Evolutionary conservation across 2,113 vertebrate species (phyloP), one percentile per base, ranked within the genome.

Genomic region (Calidris pygmaea): DNA sequence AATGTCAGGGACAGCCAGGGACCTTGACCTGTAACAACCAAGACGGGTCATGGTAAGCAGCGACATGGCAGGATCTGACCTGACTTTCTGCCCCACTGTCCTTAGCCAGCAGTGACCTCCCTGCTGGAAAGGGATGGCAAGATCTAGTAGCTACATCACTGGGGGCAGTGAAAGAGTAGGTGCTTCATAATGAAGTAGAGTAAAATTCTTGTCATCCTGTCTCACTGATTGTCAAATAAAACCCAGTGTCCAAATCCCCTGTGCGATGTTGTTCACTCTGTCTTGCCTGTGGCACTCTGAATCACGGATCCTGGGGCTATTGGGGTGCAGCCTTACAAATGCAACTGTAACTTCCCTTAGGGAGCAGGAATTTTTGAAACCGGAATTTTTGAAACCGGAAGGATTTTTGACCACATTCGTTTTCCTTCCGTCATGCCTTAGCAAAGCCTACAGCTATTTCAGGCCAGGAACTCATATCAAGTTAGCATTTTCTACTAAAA

Each of bases 401-500:
- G 29, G 58, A 45, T 70, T 87, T 96, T 83, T 85, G 87, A 73
- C 67, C 50, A 47, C n/a, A 53, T 92, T 30, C 23, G 9, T 79
- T 94, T 96, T 96, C 9, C 55, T 22, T 94, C 77, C 3, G 32
- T 87, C 72, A 62, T 71, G 55, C 59, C 45, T 89, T 63, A 91
- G 45, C 71, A 91, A 94, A 93, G 14, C n/a, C 74, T 92, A 63
- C 45, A 92, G 80, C 53, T 96, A 93, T 95, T 97, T 93, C 80
- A 85, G 81, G 41, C 92, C 87, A 95, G 81, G 41, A 95, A 58
- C 77, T 92, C 73, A 55, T 76, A 84, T 58, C 74, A 85, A 93
- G 90, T 87, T 96, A 92, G 41, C 80, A 91, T 96, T 95, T 96
- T 91, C 62, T 89, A 70, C 92, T 92, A 85, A 96, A 97, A 96